Evolutionary conservation across 1,140 invertebrate species (phyloP).

Genomic region (Drosophila malerkotliana): DNA sequence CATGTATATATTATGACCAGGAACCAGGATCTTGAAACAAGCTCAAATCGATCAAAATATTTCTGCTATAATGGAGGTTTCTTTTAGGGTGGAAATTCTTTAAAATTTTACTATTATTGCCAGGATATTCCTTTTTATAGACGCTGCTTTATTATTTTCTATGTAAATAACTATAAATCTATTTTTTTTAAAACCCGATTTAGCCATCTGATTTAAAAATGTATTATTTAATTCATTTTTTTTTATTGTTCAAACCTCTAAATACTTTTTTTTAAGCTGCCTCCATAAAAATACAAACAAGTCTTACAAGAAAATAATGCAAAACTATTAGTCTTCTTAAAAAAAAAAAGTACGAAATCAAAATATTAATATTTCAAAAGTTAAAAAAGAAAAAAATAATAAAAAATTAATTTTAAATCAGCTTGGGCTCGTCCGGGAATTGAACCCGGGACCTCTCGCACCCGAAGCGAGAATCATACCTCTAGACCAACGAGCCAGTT

Average conservation of each 20-base stretch:
- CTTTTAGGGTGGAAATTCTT: neutral
- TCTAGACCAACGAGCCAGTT: conserved; percentile 80
- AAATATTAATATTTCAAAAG: neutral
- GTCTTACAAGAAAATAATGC: neutral
- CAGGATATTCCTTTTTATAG: neutral
- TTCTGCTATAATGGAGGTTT: conserved; percentile 1
- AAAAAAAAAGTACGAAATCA: neutral
- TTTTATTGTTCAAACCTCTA: neutral
- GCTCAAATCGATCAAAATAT: conserved; percentile 28
- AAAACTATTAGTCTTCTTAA: neutral
- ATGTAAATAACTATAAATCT: neutral
- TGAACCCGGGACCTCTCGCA: conserved; percentile 93
- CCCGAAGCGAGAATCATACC: conserved; percentile 87
- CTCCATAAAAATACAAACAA: neutral
- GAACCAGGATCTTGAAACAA: conserved; percentile 11
- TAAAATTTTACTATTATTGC: neutral
- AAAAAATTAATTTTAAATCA: conserved; percentile 29
- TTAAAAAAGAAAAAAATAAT: conserved; percentile 10
- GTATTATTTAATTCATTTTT: conserved; percentile 1
- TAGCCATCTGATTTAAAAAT: neutral
- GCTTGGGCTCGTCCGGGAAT: conserved; percentile 90
- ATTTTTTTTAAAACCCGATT: neutral
- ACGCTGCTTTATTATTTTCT: neutral
- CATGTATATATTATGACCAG: conserved; percentile 43
- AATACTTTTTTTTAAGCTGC: neutral